Percentiles rank a stretch among this genome's conserved stretches.
Conservation (phyloP, 2,888 invertebrate species). For the Drosophila siamana region DNA sequence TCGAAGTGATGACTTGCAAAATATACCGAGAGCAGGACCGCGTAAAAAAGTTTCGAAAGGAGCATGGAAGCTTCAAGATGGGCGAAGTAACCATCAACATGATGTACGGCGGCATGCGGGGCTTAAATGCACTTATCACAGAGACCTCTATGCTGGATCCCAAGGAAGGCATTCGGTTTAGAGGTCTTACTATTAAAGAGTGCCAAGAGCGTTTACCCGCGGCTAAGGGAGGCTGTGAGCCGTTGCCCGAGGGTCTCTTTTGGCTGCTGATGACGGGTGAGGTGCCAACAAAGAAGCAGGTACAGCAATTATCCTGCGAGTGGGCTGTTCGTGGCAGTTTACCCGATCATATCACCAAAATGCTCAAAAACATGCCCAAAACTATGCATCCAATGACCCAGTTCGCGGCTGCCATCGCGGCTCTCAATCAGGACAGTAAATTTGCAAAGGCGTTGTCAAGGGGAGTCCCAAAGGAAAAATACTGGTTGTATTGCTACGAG, state of each 20-base stretch:
- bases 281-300: constrained; percentile 51
- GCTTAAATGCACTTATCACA: constrained; percentile 95
- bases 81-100: constrained; percentile 92
- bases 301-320: constrained; percentile 10
- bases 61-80: constrained; percentile 14
- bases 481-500: constrained; percentile 91
- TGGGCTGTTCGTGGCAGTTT: constrained; percentile 15
- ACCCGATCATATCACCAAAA: constrained; percentile 8
- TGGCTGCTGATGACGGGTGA: constrained; percentile 95
- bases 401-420: constrained; percentile 90
- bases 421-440: constrained; percentile 91
- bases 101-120: constrained; percentile 97
- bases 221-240: constrained; percentile 17
- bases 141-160: constrained; percentile 96
- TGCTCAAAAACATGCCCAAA: constrained; percentile 21
- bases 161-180: constrained; percentile 96
- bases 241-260: constrained; percentile 88
- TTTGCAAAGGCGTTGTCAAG: constrained; percentile 90
- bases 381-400: constrained; percentile 87
- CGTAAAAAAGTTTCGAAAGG: constrained; percentile 12
- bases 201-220: constrained; percentile 10
- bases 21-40: constrained; percentile 11
- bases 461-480: constrained; percentile 88
- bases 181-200: constrained; percentile 87
- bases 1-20: constrained; percentile 19